A percentile compares a stretch with the other conserved stretches of the same genome.
phyloP scores from a whole-genome alignment of 37 sponge, comb jelly and placozoan genomes.

The Trichoplax adhaerens region DNA sequence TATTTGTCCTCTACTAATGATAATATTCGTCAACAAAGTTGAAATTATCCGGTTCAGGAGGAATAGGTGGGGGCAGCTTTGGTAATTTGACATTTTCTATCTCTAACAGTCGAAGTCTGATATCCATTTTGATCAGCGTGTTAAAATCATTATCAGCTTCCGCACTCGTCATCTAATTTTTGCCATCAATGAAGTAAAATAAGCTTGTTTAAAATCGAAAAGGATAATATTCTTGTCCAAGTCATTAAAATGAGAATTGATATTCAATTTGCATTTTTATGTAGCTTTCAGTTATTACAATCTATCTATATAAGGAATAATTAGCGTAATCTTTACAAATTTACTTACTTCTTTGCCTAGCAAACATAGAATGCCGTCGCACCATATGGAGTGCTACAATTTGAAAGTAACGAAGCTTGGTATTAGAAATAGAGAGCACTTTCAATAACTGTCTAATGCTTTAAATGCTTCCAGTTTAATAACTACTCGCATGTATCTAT shows the following conservation, averaged over 20 bases:
- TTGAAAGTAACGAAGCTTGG: too few species aligned
- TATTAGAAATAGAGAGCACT: too few species aligned
- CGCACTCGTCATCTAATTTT: constrained; percentile 17
- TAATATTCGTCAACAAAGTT: constrained; percentile 57
- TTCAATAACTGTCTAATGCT: too few species aligned
- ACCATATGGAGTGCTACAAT: constrained; percentile 24
- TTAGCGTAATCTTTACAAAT: too few species aligned
- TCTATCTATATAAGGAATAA: too few species aligned
- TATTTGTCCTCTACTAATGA: not conserved
- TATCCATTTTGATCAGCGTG: constrained; percentile 80
- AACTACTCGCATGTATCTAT: too few species aligned
- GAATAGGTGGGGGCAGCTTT: constrained; percentile 45
- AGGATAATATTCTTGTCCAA: too few species aligned
- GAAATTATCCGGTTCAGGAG: constrained; percentile 66
- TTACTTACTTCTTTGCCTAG: constrained; percentile 12
- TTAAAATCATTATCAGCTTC: constrained; percentile 66
- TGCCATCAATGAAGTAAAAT: not conserved
- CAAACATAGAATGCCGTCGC: constrained; percentile 55
- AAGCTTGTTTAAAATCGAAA: too few species aligned
- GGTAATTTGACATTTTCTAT: constrained; percentile 76
- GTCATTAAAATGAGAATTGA: too few species aligned
- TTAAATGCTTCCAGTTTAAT: too few species aligned
- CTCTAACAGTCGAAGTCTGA: constrained; percentile 71
- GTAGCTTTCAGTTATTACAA: too few species aligned
- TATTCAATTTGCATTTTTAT: too few species aligned